Conservation (phyloP, 2,888 invertebrate species). For the Luffia ferchaultella region DNA sequence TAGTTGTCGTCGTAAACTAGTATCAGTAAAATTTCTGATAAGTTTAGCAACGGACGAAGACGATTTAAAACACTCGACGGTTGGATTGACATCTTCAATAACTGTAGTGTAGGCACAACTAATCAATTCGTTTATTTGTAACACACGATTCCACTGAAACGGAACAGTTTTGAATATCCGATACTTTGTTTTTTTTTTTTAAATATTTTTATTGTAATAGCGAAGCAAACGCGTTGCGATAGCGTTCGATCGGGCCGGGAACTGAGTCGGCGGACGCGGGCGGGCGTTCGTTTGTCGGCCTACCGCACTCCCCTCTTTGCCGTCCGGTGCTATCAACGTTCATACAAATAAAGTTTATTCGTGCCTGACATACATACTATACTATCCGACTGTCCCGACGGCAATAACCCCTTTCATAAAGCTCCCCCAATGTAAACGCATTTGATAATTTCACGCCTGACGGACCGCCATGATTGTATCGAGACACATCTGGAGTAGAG, state of each 20-base stretch:
- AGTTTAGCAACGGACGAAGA: conserved; percentile 40
- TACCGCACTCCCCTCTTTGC: conserved; percentile 58
- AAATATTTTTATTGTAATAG: background rate
- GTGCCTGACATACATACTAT: conserved; percentile 45
- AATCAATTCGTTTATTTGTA: background rate
- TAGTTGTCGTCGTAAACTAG: conserved; percentile 58
- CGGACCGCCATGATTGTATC: conserved; percentile 43
- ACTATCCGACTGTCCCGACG: conserved; percentile 27
- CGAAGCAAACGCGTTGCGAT: conserved; percentile 19
- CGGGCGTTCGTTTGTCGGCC: conserved; percentile 28
- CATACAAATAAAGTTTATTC: conserved; percentile 63
- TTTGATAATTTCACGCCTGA: conserved; percentile 58
- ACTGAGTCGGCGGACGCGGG: conserved; percentile 32
- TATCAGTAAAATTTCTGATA: conserved; percentile 50
- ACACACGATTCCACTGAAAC: background rate
- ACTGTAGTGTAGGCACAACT: conserved; percentile 9
- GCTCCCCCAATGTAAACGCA: conserved; percentile 49
- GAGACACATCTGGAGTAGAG: background rate
- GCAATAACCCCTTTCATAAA: conserved; percentile 58
- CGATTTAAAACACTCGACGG: conserved; percentile 49
- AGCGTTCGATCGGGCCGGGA: conserved; percentile 33
- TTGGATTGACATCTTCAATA: conserved; percentile 45
- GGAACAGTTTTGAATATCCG: background rate
- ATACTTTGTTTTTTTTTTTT: background rate
- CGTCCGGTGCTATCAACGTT: conserved; percentile 47